phyloP scores from a whole-genome alignment of 2,797 vertebrate species.

The Craterocephalus amniculus region DNA sequence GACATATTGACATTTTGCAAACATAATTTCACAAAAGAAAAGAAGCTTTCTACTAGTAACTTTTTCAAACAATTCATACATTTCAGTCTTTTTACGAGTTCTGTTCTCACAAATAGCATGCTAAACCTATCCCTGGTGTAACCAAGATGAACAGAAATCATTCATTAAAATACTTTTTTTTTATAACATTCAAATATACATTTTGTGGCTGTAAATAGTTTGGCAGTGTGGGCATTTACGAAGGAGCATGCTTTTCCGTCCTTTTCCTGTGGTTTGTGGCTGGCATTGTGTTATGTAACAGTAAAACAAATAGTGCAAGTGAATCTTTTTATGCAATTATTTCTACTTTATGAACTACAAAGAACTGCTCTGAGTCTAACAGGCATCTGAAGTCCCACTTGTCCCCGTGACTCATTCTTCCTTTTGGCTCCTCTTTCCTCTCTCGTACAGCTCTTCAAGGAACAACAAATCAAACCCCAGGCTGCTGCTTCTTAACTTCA shows the following conservation, averaged over 20 bases:
- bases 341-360: slow-evolving; percentile 62
- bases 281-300: slow-evolving; percentile 42
- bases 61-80: not conserved
- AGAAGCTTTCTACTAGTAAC: not conserved
- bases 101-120: not conserved
- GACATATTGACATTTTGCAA: not conserved
- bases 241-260: too few species aligned
- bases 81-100: not conserved
- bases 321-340: slow-evolving; percentile 51
- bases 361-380: slow-evolving; percentile 49
- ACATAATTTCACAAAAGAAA: too few species aligned
- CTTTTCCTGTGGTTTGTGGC: slow-evolving; percentile 5
- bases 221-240: not conserved
- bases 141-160: not conserved
- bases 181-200: not conserved
- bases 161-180: too few species aligned
- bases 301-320: slow-evolving; percentile 18
- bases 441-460: slow-evolving; percentile 53
- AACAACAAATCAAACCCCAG: slow-evolving; percentile 61
- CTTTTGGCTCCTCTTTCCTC: not conserved
- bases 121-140: not conserved
- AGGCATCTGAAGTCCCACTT: slow-evolving; percentile 32
- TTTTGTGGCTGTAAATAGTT: not conserved
- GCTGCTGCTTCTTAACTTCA: slow-evolving; percentile 50
- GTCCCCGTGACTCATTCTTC: slow-evolving; percentile 43